These are phyloP conservation scores for Dascyllus trimaculatus DNA, from an alignment of 2,113 vertebrate species.

Conservation along the genomic window DNA sequence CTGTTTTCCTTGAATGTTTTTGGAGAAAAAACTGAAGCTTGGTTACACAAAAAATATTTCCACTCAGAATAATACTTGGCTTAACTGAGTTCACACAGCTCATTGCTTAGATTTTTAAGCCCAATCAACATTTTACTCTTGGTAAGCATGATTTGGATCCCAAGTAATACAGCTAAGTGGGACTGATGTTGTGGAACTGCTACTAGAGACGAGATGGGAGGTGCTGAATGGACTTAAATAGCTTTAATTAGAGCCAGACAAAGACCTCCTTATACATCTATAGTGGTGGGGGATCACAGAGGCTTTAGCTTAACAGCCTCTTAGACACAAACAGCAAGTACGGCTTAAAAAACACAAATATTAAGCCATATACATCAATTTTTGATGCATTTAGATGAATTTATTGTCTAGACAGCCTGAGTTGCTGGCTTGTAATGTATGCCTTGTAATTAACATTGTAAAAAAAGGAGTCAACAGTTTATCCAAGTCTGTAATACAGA, in stretches of 20 bases:
- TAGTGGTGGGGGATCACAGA: constrained; percentile 38
- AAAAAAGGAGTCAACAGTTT: constrained; percentile 6
- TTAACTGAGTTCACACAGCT: neutral
- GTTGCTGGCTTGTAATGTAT: neutral
- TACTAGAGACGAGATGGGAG: constrained; percentile 27
- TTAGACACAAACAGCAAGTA: constrained; percentile 19
- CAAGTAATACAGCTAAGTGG: constrained; percentile 29
- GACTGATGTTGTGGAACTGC: constrained; percentile 38
- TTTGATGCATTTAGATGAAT: no score
- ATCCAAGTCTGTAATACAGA: neutral
- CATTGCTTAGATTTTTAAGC: constrained; percentile 16
- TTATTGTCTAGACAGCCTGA: neutral
- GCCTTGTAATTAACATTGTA: neutral
- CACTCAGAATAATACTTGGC: constrained; percentile 19
- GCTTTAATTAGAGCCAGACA: constrained; percentile 71
- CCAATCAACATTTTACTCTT: constrained; percentile 40
- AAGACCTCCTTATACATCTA: constrained; percentile 63
- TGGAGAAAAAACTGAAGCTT: constrained; percentile 3
- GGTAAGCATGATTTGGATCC: constrained; percentile 51
- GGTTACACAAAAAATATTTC: constrained; percentile 20
- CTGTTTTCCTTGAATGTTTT: neutral
- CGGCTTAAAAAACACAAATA: constrained; percentile 17
- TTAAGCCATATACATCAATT: constrained; percentile 3
- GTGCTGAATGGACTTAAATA: constrained; percentile 57
- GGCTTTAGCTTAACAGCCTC: constrained; percentile 36